Conservation (phyloP, 1,140 invertebrate genomes). For the Lordiphosa mommai region DNA sequence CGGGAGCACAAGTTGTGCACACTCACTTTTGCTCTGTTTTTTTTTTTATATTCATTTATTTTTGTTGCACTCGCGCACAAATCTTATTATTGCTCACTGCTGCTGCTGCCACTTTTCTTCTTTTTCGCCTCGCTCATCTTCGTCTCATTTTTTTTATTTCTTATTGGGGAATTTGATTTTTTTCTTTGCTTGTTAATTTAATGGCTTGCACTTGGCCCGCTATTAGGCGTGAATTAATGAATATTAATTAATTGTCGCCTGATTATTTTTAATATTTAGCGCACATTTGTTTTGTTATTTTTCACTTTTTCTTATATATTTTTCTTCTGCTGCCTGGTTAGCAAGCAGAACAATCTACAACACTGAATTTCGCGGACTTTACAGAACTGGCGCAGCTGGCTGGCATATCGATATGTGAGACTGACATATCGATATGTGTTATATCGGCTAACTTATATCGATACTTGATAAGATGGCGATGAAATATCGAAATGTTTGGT, state of each 20-base stretch:
- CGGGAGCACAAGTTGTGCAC: slow-evolving; percentile 46
- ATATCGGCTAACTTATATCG: too few relatives aligned
- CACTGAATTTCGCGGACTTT: too few relatives aligned
- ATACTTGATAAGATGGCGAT: too few relatives aligned
- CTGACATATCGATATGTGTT: too few relatives aligned
- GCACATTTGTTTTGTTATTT: slow-evolving; percentile 74
- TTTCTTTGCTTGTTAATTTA: slow-evolving; percentile 5
- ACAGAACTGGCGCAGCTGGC: too few relatives aligned
- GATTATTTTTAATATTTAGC: slow-evolving; percentile 61
- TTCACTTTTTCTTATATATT: slow-evolving; percentile 53
- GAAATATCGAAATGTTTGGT: too few relatives aligned
- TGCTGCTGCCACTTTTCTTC: slow-evolving; percentile 66
- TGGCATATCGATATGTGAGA: too few relatives aligned
- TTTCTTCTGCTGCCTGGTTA: slow-evolving; percentile 12
- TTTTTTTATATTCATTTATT: slow-evolving; percentile 43
- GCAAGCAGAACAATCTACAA: background rate
- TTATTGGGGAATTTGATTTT: slow-evolving; percentile 23
- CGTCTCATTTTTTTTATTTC: slow-evolving; percentile 34
- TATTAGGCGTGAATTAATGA: slow-evolving; percentile 21
- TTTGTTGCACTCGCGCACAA: slow-evolving; percentile 66
- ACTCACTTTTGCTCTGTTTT: slow-evolving; percentile 54
- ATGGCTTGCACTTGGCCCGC: slow-evolving; percentile 22
- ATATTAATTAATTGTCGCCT: slow-evolving; percentile 8
- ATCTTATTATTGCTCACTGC: slow-evolving; percentile 65
- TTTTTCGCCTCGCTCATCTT: slow-evolving; percentile 57